Evolutionary conservation across 2,888 invertebrate species (phyloP), one percentile per base, ranked within the genome.

Genomic region (Leptarthrus brevirostris): DNA sequence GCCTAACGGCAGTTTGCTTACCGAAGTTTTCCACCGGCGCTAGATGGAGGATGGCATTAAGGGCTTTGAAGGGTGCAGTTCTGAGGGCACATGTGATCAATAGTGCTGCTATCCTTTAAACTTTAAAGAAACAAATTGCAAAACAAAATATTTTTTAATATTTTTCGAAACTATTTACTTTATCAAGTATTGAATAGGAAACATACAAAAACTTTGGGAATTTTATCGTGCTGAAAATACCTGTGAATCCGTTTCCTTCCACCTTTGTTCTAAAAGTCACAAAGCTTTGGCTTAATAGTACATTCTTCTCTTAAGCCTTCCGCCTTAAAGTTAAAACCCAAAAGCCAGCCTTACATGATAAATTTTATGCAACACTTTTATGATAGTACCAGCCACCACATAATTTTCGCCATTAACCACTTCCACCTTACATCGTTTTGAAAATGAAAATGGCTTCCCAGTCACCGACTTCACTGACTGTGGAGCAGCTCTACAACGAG

Each of bases 341-440:
- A 53, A 47, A 66, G 66, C 26, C 30, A 66, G 47, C 66, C 47
- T 66, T 52, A 69, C 30, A 52, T 77, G 74, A 78, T 78, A 77
- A 77, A 78, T 78, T 75, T 75, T 71, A 73, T 75, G 77, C 72
- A 74, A 78, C 78, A 78, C 78, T 78, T 77, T 76, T 66, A 69
- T 20, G 30, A 20, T 5, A 49, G 61, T 47, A 56, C 54, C 73
- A 70, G 70, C 66, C 73, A 72, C 71, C 72, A 71, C 75, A 74
- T 74, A 76, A 74, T 75, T 58, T 58, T 73, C 52, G 36, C 75
- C 74, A 77, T 76, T 74, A 74, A 74, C 71, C 54, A 34, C 24
- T 56, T 40, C 66, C 64, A 72, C 73, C 64, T 72, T 66, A 73
- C 54, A 74, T 61, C 75, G 73, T 70, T 76, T 74, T 74, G 72